Evolutionary conservation across 2,888 invertebrate genomes (phyloP).

Genomic region (Hedychridium roseum): DNA sequence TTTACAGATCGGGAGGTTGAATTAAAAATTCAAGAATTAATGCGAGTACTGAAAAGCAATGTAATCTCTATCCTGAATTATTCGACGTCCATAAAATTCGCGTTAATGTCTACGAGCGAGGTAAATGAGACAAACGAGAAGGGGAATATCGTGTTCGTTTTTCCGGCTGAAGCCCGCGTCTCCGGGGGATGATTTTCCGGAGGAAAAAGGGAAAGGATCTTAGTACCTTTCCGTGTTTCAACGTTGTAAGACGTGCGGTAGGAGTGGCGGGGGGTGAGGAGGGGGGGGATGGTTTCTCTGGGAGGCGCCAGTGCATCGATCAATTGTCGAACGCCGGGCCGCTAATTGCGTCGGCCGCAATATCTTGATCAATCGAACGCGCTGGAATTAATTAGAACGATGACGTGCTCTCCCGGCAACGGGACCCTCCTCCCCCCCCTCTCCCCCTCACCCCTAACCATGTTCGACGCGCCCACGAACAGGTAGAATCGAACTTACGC

Average conservation of each 20-base stretch:
- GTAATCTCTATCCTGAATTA: no score
- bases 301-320: slow-evolving; percentile 46
- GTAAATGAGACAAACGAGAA: no score
- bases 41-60: no score
- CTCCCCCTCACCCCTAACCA: not conserved
- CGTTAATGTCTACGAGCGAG: no score
- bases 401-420: slow-evolving; percentile 41
- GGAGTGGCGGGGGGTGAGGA: not conserved
- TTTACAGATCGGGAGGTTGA: no score
- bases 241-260: not conserved
- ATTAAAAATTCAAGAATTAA: no score
- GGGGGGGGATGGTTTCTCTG: not conserved
- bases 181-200: no score
- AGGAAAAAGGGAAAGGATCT: no score
- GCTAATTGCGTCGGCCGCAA: slow-evolving; percentile 45
- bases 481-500: slow-evolving; percentile 17
- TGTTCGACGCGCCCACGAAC: slow-evolving; percentile 1
- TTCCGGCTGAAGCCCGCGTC: no score
- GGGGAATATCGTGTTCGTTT: no score
- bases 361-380: slow-evolving; percentile 53
- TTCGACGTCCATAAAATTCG: no score
- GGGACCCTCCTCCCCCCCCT: slow-evolving; percentile 5
- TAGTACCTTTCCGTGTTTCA: no score
- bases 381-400: slow-evolving; percentile 57
- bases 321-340: slow-evolving; percentile 45